Evolutionary conservation across 2,797 vertebrate species (phyloP).

Genomic region (Sylvilagus floridanus): DNA sequence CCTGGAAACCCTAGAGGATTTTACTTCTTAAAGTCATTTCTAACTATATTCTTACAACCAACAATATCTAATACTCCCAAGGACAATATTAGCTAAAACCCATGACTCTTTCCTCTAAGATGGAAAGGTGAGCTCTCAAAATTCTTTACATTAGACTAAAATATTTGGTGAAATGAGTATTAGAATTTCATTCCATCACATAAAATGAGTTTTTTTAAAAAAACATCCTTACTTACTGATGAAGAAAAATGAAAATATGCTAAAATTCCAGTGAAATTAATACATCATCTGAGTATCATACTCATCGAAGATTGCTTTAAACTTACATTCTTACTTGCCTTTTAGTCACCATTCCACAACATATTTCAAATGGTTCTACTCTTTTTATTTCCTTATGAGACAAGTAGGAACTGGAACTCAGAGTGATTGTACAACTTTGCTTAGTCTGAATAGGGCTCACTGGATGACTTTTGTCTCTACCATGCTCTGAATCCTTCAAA

Average conservation of each 20-base stretch:
- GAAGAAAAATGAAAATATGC: neutral
- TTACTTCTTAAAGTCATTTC: neutral
- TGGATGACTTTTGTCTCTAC: neutral
- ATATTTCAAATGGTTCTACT: conserved; percentile 25
- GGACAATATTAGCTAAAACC: neutral
- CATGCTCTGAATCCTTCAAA: neutral
- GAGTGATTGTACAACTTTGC: neutral
- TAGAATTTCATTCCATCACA: neutral
- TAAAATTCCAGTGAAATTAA: conserved; percentile 26
- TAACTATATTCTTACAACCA: neutral
- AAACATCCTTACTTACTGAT: neutral
- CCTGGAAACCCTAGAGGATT: neutral
- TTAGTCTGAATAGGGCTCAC: neutral
- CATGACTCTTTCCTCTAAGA: neutral
- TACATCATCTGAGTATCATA: neutral
- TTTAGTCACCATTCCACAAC: neutral
- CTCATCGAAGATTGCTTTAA: conserved; percentile 1
- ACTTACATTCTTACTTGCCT: neutral
- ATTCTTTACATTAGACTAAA: neutral
- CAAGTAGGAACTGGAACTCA: neutral
- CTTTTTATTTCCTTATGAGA: neutral
- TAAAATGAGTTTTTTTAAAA: neutral
- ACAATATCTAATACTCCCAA: neutral
- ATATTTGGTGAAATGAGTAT: conserved; percentile 1
- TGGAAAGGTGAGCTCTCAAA: neutral